These are phyloP conservation scores for human DNA, from an alignment of 2,113 vertebrate species.

Conservation along the genomic window DNA sequence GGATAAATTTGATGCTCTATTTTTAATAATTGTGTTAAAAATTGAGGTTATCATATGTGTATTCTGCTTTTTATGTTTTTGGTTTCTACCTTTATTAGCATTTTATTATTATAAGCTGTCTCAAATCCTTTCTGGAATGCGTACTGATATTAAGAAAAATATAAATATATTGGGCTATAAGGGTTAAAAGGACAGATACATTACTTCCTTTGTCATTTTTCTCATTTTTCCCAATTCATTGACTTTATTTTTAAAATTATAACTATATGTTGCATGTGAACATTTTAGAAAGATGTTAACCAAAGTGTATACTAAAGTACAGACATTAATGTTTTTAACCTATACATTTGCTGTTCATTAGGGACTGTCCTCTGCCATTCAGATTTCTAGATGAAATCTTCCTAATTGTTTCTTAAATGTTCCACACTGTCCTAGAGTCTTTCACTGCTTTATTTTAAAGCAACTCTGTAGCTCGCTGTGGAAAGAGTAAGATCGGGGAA, in stretches of 20 bases:
- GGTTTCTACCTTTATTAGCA: slow-evolving; percentile 8
- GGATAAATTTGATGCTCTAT: background rate
- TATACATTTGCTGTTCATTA: background rate
- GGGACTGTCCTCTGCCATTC: background rate
- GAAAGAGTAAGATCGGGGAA: background rate
- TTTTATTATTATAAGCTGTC: background rate
- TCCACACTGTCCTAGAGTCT: background rate
- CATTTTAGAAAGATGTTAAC: background rate
- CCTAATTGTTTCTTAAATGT: background rate
- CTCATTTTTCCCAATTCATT: background rate
- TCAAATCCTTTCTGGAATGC: slow-evolving; percentile 16
- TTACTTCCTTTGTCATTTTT: background rate
- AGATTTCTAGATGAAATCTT: background rate
- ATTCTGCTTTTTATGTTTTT: background rate
- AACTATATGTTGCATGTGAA: background rate
- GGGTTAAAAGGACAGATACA: background rate
- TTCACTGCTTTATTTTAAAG: background rate
- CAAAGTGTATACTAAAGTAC: background rate
- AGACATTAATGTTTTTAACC: background rate
- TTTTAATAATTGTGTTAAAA: slow-evolving; percentile 34
- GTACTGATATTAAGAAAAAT: background rate
- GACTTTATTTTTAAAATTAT: background rate
- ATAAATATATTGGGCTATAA: background rate
- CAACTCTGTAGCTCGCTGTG: background rate
- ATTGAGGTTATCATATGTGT: background rate